Base-by-base conservation (phyloP, 2,797 vertebrate genomes). In the Pangasius mekongensis region DNA sequence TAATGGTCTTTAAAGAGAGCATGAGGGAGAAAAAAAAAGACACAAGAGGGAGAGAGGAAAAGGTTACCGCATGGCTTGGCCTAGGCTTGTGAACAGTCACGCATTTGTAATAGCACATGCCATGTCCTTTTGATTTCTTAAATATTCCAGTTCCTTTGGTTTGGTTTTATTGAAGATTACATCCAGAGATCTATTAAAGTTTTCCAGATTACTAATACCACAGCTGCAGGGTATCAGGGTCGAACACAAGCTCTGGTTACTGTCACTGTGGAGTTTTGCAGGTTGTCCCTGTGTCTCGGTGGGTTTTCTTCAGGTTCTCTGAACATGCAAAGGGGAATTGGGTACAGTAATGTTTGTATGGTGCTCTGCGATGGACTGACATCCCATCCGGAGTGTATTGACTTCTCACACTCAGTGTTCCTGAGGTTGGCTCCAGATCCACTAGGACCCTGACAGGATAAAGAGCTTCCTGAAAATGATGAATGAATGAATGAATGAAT, bases 1-100 rank as follows among this genome's bases (percentile, higher is more conserved):
- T 93, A 93, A 93, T 94, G 92, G 92, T 89, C 92, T 94, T 92
- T 93, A 92, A 93, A 93, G 91, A 92, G 90, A 91, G 86, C 87
- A 89, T 86, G 89, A 90, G 74, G 82, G 47, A 36, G 11, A 90
- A 83, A 88, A 87, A 87, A 89, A 83, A 85, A 80, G 73, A 39
- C 49, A 77, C 24, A 43, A 85, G 73, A 81, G 52, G 77, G 54
- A 27, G n/a, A 69, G 33, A 89, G 36, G 71, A 87, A 87, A 85
- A 87, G 84, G 89, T 86, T 88, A 76, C 83, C 62, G 64, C 36
- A 22, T 87, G 73, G 24, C 36, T 88, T 87, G 64, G 56, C 33
- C 14, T 82, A 52, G 81, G 83, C 52, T 69, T 84, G 52, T 67
- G 67, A 66, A 84, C 60, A 69, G 43, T 85, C 85, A 64, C 64